Evolutionary conservation across 2,888 invertebrate species (phyloP), one percentile per base, ranked within the genome.

Genomic region (Meteorus colon): DNA sequence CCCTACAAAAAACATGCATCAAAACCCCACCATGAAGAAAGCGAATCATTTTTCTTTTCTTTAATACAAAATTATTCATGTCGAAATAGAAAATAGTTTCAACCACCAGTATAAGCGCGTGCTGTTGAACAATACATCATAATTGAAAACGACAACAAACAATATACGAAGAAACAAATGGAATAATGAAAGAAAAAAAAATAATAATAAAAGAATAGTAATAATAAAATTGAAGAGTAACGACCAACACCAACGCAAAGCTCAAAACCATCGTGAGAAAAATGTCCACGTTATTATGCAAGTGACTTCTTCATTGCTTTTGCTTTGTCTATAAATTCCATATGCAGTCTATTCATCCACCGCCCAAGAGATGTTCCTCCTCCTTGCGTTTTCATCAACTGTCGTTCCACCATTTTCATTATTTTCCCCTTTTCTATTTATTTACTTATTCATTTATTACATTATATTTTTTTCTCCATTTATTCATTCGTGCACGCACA

Each of bases 221-320:
- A 70, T 63, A 79, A 55, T 19, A 19, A 19, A 19, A 55, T 55
- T 24, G 6, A 55, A 19, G 2, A 19, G 8, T 24, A 19, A 19
- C 55, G 19, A 55, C 55, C 48, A 48, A 48, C 48, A 55, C 55
- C 48, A 48, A 48, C 48, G 48, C 75, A 76, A 69, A 77, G 77
- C 68, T 66, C 69, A 72, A 73, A 24, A 73, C 73, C 37, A 78
- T 80, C 81, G 81, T 82, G 82, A 78, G 81, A 82, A 82, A 81
- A 78, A 76, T 81, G 68, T 78, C 77, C 80, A 62, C 78, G 74
- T 41, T 75, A 45, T 80, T 80, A 77, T 77, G 81, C 78, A 81
- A 81, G 51, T 77, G 81, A 78, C 79, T 80, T 80, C 80, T 77
- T 76, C 80, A 77, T 67, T 72, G 37, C 71, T 45, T 72, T 45